Percentiles rank a stretch among this genome's conserved stretches.
Conservation (phyloP, 2,113 vertebrate species). For the Xenus cinereus region DNA sequence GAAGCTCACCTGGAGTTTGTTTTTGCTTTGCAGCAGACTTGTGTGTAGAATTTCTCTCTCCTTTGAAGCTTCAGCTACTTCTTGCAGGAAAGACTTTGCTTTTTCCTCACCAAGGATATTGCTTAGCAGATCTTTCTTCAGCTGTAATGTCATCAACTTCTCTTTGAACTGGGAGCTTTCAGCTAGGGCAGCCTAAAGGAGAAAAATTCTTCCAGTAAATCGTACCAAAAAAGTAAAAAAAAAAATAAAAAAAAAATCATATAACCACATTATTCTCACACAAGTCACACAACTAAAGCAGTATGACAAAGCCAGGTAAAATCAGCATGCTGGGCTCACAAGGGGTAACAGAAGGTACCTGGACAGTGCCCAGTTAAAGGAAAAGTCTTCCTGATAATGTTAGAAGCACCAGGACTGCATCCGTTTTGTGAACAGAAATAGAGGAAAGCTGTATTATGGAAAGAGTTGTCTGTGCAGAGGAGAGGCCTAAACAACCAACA, state of each 20-base stretch:
- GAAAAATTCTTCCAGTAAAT: constrained; percentile 15
- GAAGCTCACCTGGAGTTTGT: constrained; percentile 79
- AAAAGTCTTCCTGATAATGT: constrained; percentile 43
- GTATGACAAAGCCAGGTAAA: neutral
- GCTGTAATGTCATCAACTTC: constrained; percentile 75
- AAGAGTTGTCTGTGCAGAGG: constrained; percentile 48
- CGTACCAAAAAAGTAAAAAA: neutral
- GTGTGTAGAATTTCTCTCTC: constrained; percentile 83
- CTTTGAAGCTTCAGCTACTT: constrained; percentile 69
- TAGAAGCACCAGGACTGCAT: constrained; percentile 25
- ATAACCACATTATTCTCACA: neutral
- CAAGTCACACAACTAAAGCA: constrained; percentile 7
- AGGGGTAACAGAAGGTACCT: constrained; percentile 32
- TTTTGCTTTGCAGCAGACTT: constrained; percentile 83
- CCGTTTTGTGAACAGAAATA: constrained; percentile 53
- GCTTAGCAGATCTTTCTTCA: constrained; percentile 80
- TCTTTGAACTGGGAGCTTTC: constrained; percentile 84
- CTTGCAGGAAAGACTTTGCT: constrained; percentile 71
- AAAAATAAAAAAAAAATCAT: neutral
- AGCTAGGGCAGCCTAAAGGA: constrained; percentile 71
- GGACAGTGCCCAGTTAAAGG: constrained; percentile 32
- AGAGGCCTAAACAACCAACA: constrained; percentile 50
- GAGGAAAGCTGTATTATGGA: constrained; percentile 37
- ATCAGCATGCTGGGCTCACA: constrained; percentile 1
- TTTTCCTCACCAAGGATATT: constrained; percentile 81